Conservation (phyloP, 2,113 vertebrate genomes). For the Stegostoma tigrinum region DNA sequence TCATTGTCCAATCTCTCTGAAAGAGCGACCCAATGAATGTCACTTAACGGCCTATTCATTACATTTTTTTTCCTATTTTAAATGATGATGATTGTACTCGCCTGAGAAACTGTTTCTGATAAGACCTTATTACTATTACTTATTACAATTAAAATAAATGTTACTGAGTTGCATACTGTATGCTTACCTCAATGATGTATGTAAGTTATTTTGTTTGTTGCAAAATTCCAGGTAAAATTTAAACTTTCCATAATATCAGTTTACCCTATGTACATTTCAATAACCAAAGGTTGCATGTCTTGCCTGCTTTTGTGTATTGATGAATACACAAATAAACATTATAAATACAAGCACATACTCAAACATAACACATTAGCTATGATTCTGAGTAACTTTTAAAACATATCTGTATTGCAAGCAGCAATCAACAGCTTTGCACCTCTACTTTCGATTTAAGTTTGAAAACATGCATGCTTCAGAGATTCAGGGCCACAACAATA, state of each 20-base stretch:
- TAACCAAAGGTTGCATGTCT: not conserved
- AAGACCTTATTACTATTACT: not conserved
- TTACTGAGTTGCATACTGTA: not conserved
- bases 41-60: not conserved
- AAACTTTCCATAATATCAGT: not conserved
- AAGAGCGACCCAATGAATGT: not conserved
- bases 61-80: not conserved
- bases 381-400: not conserved
- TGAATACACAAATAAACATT: not conserved
- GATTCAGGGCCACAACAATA: not conserved
- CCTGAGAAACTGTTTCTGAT: not conserved
- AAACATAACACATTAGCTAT: not conserved
- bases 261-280: not conserved
- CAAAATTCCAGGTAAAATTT: not conserved
- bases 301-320: not conserved
- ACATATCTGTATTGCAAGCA: not conserved
- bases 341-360: not conserved
- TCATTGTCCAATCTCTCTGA: not conserved
- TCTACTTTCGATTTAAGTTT: not conserved
- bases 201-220: not conserved
- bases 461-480: not conserved
- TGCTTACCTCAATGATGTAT: not conserved
- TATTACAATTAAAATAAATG: not conserved
- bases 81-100: not conserved
- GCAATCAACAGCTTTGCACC: not conserved